Base-by-base conservation (phyloP, 2,888 invertebrate genomes). In the Pseudeuparius sepicola region DNA sequence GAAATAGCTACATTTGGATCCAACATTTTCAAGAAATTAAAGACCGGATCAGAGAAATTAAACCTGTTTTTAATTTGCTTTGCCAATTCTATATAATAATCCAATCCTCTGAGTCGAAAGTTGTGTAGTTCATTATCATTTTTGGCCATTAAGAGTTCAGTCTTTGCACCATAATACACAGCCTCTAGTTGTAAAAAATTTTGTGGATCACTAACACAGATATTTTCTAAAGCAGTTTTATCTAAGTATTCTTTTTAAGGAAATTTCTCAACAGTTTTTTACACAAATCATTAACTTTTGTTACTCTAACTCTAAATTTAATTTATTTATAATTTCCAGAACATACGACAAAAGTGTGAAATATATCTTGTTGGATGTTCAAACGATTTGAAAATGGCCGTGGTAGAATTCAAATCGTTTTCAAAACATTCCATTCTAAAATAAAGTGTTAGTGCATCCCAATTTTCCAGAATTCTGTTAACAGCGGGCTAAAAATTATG, bases 381-480 rank as follows among this genome's bases (percentile, higher is more conserved):
- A 4, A 25, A 9, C 4, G 3, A n/a, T n/a, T 3, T 27, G 3
- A 5, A 15, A 3, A 27, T 30, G 5, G 6, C 5, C 4, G 4
- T 4, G n/a, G 26, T 14, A 3, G 24, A 14, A n/a, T 20, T 2
- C 7, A 29, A 13, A 12, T 23, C 4, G 10, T 25, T 11, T 3
- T 20, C 24, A 5, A 35, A 30, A 14, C 13, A n/a, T 30, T 35
- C 29, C 2, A 3, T 14, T 7, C 4, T 2, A 14, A 35, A 35
- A 35, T 15, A 35, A 4, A 30, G 4, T 4, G 7, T 14, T 4
- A 35, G 17, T 3, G 35, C 11, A 14, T 30, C 30, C 35, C 37
- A 32, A 24, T 41, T 34, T 34, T 24, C 24, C 18, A 28, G 24
- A 16, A 36, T 17, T 24, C 32, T 35, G 9, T 28, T 23, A 17